Evolutionary conservation across 1,140 invertebrate species (phyloP), one percentile per base, ranked within the genome.

Genomic region (Macrosteles quadrilineatus): DNA sequence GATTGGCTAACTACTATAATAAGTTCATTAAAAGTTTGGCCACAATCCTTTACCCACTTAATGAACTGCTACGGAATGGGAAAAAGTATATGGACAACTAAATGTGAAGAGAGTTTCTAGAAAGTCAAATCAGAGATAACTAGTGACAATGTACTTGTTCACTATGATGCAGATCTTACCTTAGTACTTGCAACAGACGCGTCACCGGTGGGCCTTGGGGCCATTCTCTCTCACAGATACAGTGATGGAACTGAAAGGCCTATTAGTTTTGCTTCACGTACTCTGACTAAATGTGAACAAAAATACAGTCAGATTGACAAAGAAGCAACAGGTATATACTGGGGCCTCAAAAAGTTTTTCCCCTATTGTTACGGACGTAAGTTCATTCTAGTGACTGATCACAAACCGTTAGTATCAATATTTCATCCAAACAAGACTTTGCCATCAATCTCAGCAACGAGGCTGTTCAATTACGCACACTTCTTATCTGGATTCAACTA

Each of bases 111-210:
- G 12, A 79, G 78, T 75, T 82, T 79, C 75, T 80, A 78, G 75
- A 79, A 79, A 79, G 78, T 80, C 75, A 79, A 72, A 72, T 76
- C 74, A 59, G 65, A 72, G 71, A 64, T 74, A 59, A 36, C 64
- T 55, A 73, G 45, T 30, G 55, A 67, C 69, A 43, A 73, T 71
- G 30, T 67, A 29, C 69, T 75, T 78, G 55, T 84, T 78, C 73
- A 77, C n/a, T n/a, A n/a, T n/a, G n/a, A 85, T 53, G 75, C 76
- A 21, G 69, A 76, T 12, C 71, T 75, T 29, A 63, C 74, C 17
- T 66, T 85, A 1, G 72, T 80, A 12, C 31, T 86, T 29, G 77
- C 81, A 12, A 81, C 81, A 27, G 85, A 87, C 76, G 82, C 83
- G 12, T 82, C 79, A 31, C 70, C 77, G 1, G 80, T 80, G 74